Conservation (phyloP, 1,140 invertebrate species). For the Drosophila repleta region DNA sequence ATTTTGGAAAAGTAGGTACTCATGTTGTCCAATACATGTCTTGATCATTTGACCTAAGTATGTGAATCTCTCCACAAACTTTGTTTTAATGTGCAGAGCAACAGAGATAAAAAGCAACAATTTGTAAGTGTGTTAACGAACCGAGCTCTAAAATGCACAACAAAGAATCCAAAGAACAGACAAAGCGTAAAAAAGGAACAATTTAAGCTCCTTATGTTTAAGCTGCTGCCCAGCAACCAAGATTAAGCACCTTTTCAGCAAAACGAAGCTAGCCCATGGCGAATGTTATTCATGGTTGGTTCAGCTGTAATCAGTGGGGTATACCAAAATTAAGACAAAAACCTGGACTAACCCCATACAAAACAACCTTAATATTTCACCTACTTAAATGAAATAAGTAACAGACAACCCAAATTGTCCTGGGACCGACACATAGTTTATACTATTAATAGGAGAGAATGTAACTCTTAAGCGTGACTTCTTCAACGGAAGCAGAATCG, state of each 20-base stretch:
- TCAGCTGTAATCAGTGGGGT: not conserved
- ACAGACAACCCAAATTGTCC: no score
- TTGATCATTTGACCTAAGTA: no score
- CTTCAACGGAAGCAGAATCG: no score
- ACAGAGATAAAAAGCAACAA: constrained; percentile 22
- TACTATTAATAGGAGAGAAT: no score
- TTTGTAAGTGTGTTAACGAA: constrained; percentile 51
- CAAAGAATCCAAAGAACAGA: constrained; percentile 43
- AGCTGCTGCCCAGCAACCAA: constrained; percentile 6
- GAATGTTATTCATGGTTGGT: not conserved
- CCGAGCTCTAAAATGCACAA: constrained; percentile 19
- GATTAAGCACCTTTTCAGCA: not conserved
- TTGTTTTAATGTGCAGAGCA: not conserved
- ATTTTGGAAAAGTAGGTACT: no score
- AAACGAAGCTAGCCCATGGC: not conserved
- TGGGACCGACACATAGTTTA: no score
- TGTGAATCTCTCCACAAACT: not conserved
- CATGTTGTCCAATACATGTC: no score
- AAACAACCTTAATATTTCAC: no score
- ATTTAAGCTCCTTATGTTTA: constrained; percentile 62
- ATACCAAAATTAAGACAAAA: not conserved
- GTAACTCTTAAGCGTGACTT: no score
- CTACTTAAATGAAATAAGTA: no score
- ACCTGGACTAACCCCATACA: no score
- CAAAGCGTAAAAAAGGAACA: constrained; percentile 50